These are phyloP conservation scores for Elmis aenea DNA, from an alignment of 2,888 invertebrate species.

Conservation along the genomic window DNA sequence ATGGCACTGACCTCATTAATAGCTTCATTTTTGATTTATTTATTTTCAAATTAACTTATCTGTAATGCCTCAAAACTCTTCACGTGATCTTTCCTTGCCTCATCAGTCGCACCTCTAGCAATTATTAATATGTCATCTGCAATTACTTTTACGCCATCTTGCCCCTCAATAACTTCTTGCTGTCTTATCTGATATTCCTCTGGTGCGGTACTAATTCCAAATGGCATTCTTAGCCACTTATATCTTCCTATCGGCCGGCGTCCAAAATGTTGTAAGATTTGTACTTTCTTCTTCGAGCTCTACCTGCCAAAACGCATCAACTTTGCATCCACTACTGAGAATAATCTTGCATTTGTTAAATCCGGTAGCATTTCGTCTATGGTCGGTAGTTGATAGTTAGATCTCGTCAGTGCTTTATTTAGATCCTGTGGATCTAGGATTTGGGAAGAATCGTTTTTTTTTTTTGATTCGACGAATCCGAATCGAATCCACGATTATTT, in stretches of 20 bases:
- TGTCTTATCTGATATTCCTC: slow-evolving; percentile 11
- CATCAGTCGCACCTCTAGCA: slow-evolving; percentile 10
- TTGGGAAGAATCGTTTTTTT: no score
- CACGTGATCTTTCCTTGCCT: slow-evolving; percentile 20
- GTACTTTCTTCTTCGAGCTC: slow-evolving; percentile 3
- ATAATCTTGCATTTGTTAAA: slow-evolving; percentile 14
- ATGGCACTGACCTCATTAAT: no score
- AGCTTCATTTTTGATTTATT: neutral
- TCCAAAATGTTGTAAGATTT: slow-evolving; percentile 10
- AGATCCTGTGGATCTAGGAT: no score
- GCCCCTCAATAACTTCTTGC: slow-evolving; percentile 10
- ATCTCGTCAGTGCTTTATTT: no score
- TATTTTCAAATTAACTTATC: slow-evolving; percentile 3
- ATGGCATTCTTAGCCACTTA: slow-evolving; percentile 7
- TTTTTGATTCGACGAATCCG: no score
- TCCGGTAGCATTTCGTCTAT: slow-evolving; percentile 11
- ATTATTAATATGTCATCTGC: slow-evolving; percentile 17
- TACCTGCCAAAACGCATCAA: slow-evolving; percentile 24
- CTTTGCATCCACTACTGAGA: slow-evolving; percentile 13
- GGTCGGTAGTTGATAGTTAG: no score
- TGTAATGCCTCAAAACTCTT: slow-evolving; percentile 11
- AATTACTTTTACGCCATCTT: slow-evolving; percentile 12
- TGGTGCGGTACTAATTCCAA: slow-evolving; percentile 8
- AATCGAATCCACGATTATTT: no score
- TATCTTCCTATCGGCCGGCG: slow-evolving; percentile 7